Conservation (phyloP, 2,113 vertebrate species). For the Marcusenius ussheri region DNA sequence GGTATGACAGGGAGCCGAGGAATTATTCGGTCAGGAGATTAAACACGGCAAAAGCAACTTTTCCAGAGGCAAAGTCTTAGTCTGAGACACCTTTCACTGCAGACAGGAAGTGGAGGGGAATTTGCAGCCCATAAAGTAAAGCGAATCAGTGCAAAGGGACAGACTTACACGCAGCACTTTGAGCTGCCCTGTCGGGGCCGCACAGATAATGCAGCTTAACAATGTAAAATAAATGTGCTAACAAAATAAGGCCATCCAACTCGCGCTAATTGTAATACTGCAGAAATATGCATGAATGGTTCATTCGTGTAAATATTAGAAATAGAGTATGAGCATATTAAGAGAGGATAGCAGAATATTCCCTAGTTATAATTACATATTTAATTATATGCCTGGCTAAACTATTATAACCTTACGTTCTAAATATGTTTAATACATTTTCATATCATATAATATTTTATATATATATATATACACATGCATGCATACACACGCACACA, state of each 20-base stretch:
- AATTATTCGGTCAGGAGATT: background rate
- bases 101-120: slow-evolving; percentile 8
- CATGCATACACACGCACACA: background rate
- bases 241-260: background rate
- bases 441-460: background rate
- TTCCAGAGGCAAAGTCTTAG: background rate
- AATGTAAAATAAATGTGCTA: background rate
- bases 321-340: slow-evolving; percentile 36
- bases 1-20: background rate
- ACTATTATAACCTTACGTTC: background rate
- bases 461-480: background rate
- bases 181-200: slow-evolving; percentile 27
- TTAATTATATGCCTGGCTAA: background rate
- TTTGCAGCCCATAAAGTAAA: slow-evolving; percentile 27
- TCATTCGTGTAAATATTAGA: slow-evolving; percentile 39
- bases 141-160: slow-evolving; percentile 36
- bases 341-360: slow-evolving; percentile 9
- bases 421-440: background rate
- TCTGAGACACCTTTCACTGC: background rate
- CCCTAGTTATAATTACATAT: background rate
- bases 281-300: background rate
- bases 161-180: slow-evolving; percentile 13
- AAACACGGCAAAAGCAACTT: background rate
- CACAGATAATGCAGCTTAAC: slow-evolving; percentile 5
- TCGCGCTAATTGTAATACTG: slow-evolving; percentile 16